A percentile compares a stretch with the other conserved stretches of the same genome.
Conservation (phyloP, 2,797 vertebrate genomes). For the Salarias fasciatus region DNA sequence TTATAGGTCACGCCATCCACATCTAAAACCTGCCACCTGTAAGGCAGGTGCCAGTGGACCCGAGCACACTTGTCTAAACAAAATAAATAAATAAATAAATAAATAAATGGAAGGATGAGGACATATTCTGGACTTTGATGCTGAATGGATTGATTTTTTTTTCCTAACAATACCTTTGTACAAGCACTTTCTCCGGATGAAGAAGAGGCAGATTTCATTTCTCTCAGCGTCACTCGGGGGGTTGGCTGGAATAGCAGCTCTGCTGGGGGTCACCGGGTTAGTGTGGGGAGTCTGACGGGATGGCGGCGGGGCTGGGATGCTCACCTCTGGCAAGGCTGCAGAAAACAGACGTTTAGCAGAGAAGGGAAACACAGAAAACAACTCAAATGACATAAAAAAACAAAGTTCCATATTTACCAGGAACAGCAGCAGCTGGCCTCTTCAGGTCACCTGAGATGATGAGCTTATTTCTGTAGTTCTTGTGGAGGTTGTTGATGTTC, state of each 20-base stretch:
- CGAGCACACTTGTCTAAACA: constrained; percentile 83
- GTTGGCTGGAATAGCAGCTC: constrained; percentile 19
- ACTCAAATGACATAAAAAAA: too few species aligned
- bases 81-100: constrained; percentile 3
- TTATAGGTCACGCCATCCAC: constrained; percentile 76
- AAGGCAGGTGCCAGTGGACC: constrained; percentile 89
- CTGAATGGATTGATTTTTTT: not conserved
- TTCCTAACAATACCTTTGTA: constrained; percentile 74
- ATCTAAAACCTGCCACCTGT: constrained; percentile 88
- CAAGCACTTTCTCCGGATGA: constrained; percentile 83
- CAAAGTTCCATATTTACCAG: constrained; percentile 42
- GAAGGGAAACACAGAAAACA: too few species aligned
- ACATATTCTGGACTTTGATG: constrained; percentile 1
- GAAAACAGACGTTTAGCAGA: not conserved
- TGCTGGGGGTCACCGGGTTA: constrained; percentile 2
- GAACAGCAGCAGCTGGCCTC: not conserved
- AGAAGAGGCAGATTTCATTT: constrained; percentile 88
- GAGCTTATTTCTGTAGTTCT: constrained; percentile 77
- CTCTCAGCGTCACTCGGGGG: constrained; percentile 60
- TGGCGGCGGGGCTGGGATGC: not conserved
- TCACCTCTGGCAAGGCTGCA: constrained; percentile 20
- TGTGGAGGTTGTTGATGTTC: constrained; percentile 66
- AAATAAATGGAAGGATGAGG: not conserved
- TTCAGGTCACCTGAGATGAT: constrained; percentile 58
- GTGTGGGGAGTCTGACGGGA: not conserved